A percentile compares a stretch with the other conserved stretches of the same genome.
Evolutionary conservation across 2,797 vertebrate species (phyloP).

Genomic region (Pangasius larnaudii): DNA sequence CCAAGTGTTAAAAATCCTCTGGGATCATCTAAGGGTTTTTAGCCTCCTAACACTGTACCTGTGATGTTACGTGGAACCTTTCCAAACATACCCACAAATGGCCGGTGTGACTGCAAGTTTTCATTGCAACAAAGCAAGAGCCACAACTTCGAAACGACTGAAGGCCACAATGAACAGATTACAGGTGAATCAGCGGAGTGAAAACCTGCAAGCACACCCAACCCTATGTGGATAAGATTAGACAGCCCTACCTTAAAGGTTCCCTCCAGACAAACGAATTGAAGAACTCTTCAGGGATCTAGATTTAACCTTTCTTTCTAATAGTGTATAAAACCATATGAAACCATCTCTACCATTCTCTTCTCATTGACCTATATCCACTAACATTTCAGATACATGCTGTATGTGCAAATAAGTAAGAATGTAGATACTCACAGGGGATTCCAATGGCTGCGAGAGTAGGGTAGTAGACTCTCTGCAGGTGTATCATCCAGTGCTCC

Average conservation of each 20-base stretch:
- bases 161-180: neutral
- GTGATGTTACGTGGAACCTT: neutral
- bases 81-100: neutral
- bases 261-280: neutral
- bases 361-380: neutral
- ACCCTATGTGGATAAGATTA: neutral
- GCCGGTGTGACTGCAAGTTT: neutral
- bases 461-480: conserved; percentile 71
- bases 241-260: neutral
- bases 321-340: too few relatives aligned
- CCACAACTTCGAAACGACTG: neutral
- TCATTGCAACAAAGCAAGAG: neutral
- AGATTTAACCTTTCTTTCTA: neutral
- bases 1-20: neutral
- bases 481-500: conserved; percentile 70
- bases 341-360: neutral
- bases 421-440: conserved; percentile 68
- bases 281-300: neutral
- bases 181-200: neutral
- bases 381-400: neutral
- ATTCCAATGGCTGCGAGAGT: conserved; percentile 67
- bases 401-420: neutral
- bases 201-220: neutral
- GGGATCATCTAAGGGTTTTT: neutral
- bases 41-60: neutral